These are phyloP conservation scores for Pseudopipra pipra DNA, from an alignment of 2,113 vertebrate genomes.

Conservation along the genomic window DNA sequence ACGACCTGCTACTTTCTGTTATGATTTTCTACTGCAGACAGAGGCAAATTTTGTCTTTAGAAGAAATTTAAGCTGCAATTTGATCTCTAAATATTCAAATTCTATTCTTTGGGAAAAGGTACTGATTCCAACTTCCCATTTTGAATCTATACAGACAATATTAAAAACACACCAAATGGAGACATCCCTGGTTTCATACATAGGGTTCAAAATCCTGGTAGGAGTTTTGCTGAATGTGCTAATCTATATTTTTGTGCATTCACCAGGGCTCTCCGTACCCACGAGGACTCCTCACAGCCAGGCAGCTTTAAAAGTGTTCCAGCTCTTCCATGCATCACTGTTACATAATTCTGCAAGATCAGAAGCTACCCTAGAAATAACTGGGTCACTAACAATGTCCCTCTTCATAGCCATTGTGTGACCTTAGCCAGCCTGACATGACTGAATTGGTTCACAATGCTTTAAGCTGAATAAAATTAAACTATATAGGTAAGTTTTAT, in stretches of 20 bases:
- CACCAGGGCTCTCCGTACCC: neutral
- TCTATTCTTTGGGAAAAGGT: neutral
- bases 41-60: neutral
- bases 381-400: neutral
- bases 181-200: neutral
- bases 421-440: neutral
- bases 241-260: neutral
- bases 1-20: neutral
- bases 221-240: rapidly evolving
- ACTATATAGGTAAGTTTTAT: neutral
- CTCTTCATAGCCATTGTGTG: neutral
- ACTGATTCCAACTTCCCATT: neutral
- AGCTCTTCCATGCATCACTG: neutral
- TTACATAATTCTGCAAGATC: neutral
- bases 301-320: neutral
- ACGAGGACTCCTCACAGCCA: neutral
- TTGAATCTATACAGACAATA: neutral
- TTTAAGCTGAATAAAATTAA: neutral
- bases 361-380: neutral
- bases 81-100: neutral
- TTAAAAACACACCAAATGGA: neutral
- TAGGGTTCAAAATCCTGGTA: neutral
- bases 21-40: neutral
- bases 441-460: neutral
- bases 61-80: neutral